Percentiles rank a stretch among this genome's conserved stretches.
Evolutionary conservation across 2,113 vertebrate genomes (phyloP).

Genomic region (Andinoacara biseriatus): DNA sequence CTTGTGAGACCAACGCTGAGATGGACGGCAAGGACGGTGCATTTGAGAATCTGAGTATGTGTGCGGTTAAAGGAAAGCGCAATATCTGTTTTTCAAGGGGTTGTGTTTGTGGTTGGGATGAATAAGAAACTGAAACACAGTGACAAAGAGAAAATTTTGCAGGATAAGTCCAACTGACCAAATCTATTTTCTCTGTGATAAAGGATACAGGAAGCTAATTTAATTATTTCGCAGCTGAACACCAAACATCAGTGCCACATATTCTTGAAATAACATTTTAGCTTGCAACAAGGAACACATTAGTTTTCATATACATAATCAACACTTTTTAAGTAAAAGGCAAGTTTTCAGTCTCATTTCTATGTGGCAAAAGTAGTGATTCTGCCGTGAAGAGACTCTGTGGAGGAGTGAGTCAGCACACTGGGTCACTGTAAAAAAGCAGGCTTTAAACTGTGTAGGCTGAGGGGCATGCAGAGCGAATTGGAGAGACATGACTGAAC

Average conservation of each 20-base stretch:
- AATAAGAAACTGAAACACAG: neutral
- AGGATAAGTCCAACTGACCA: no score
- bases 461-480: slow-evolving; percentile 12
- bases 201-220: neutral
- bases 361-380: neutral
- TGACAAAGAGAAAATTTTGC: no score
- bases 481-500: slow-evolving; percentile 18
- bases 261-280: neutral
- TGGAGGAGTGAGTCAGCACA: slow-evolving; percentile 43
- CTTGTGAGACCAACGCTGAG: slow-evolving; percentile 16
- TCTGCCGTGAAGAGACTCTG: slow-evolving; percentile 10
- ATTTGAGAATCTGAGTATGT: neutral
- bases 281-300: neutral
- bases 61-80: neutral
- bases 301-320: neutral
- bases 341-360: neutral
- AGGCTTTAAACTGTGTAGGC: slow-evolving; percentile 14
- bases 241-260: neutral
- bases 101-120: neutral
- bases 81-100: neutral
- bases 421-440: slow-evolving; percentile 15
- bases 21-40: neutral
- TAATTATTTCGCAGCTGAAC: neutral
- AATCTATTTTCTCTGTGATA: no score
- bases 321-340: neutral